Percentiles rank a stretch among this genome's conserved stretches.
phyloP scores from a whole-genome alignment of 1,140 invertebrate genomes.

The Hylyphantes graminicola region DNA sequence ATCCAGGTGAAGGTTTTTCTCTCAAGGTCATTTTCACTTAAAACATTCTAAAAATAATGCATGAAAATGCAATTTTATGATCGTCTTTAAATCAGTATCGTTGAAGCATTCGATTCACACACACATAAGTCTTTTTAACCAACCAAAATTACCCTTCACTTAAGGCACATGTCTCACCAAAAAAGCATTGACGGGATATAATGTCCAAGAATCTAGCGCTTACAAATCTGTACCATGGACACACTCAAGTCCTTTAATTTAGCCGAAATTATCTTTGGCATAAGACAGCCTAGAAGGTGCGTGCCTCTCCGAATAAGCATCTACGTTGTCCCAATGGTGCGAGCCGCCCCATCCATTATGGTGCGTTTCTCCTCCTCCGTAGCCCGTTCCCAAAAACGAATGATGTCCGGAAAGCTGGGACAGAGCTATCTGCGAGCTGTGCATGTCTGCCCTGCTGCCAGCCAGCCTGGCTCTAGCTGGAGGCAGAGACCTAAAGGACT shows the following conservation, averaged over 20 bases:
- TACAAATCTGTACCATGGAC: background rate
- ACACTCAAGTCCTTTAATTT: background rate
- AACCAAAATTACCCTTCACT: no score
- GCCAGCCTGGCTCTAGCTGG: constrained; percentile 38
- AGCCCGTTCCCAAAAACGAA: constrained; percentile 50
- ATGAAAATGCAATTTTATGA: no score
- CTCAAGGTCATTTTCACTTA: no score
- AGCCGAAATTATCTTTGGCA: constrained; percentile 51
- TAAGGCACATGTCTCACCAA: no score
- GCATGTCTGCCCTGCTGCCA: constrained; percentile 23
- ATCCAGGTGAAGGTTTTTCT: no score
- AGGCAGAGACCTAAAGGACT: constrained; percentile 61
- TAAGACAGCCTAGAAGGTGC: constrained; percentile 54
- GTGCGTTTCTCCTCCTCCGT: background rate
- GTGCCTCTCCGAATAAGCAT: constrained; percentile 56
- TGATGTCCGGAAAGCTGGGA: constrained; percentile 57
- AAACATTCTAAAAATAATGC: no score
- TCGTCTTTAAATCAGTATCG: no score
- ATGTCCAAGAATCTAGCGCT: background rate
- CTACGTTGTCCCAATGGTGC: constrained; percentile 47
- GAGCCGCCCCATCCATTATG: constrained; percentile 36
- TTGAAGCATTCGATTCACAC: no score
- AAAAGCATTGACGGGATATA: no score
- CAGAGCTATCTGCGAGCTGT: constrained; percentile 56
- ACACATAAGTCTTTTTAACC: no score